A percentile compares a stretch with the other conserved stretches of the same genome.
Conservation (phyloP, 2,888 invertebrate species). For the Dione juno region DNA sequence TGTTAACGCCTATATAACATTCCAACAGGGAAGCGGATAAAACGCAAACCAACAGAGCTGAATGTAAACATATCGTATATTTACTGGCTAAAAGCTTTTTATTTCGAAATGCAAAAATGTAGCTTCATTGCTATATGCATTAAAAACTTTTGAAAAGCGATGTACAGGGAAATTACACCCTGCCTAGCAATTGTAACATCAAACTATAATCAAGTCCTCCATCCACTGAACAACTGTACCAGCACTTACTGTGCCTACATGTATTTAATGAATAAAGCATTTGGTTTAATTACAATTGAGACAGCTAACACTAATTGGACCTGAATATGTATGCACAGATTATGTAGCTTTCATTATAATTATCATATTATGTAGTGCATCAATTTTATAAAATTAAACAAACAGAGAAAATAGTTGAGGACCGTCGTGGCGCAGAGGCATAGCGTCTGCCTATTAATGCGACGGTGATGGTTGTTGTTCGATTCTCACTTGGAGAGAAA, state of each 20-base stretch:
- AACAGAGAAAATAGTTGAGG: no score
- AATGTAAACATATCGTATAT: conserved; percentile 17
- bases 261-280: conserved; percentile 12
- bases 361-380: no score
- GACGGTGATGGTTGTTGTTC: no score
- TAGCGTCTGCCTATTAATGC: no score
- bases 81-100: conserved; percentile 29
- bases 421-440: no score
- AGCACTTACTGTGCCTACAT: conserved; percentile 6
- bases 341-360: neutral
- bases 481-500: no score
- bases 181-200: conserved; percentile 7
- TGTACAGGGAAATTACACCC: conserved; percentile 6
- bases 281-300: conserved; percentile 11
- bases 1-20: neutral
- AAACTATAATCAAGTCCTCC: conserved; percentile 7
- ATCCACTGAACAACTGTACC: neutral
- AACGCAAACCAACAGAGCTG: neutral
- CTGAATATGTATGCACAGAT: no score
- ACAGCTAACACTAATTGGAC: neutral
- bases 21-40: neutral
- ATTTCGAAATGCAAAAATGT: conserved; percentile 19
- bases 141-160: conserved; percentile 20
- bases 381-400: no score
- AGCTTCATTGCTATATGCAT: conserved; percentile 29